Conservation (phyloP, 2,797 vertebrate species). For the Rousettus madagascariensis region DNA sequence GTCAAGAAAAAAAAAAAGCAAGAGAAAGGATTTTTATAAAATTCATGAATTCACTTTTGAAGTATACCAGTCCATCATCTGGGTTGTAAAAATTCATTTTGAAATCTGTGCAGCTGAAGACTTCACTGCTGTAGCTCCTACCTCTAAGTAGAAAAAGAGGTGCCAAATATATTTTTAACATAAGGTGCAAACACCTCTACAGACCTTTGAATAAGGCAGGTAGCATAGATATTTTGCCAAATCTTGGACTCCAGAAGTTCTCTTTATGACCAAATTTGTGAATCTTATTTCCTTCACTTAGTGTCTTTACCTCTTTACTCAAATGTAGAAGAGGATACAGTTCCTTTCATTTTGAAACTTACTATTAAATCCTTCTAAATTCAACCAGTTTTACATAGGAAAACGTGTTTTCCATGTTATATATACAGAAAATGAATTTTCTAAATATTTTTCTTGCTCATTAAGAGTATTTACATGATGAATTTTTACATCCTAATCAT, state of each 20-base stretch:
- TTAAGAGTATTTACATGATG: conserved; percentile 79
- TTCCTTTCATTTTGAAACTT: neutral
- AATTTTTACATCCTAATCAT: conserved; percentile 85
- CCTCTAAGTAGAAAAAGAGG: neutral
- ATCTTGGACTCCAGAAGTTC: neutral
- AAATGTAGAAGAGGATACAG: neutral
- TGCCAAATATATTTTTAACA: neutral
- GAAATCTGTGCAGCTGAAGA: neutral
- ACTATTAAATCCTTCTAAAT: conserved; percentile 37
- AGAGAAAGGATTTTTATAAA: conserved; percentile 72
- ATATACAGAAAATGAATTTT: neutral
- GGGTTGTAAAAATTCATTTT: conserved; percentile 87
- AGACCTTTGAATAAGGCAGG: neutral
- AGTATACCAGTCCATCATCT: conserved; percentile 79
- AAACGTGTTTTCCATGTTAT: neutral
- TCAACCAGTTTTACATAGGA: neutral
- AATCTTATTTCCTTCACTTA: neutral
- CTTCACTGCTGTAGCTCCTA: neutral
- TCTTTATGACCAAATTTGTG: neutral
- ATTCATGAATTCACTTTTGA: conserved; percentile 77
- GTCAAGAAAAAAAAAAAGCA: conserved; percentile 68
- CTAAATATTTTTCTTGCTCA: conserved; percentile 45
- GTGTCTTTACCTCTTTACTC: neutral
- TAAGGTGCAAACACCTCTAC: neutral
- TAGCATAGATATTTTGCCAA: neutral